phyloP scores from a whole-genome alignment of 2,797 vertebrate genomes.

The Lepilemur ruficaudatus region DNA sequence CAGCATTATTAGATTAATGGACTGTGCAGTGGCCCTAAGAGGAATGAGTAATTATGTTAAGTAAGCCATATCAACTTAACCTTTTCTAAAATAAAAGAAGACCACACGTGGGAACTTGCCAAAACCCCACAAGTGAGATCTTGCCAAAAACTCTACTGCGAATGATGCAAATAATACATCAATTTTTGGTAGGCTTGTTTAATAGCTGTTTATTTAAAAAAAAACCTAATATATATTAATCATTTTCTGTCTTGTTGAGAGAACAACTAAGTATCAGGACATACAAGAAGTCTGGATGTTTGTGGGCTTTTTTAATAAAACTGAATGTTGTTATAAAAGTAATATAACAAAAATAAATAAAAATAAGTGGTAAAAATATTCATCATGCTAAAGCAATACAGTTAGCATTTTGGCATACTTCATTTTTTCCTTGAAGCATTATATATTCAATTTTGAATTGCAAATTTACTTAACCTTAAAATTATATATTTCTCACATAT shows the following conservation, averaged over 20 bases:
- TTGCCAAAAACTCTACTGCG: background rate
- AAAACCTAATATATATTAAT: background rate
- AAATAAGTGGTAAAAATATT: conserved; percentile 6
- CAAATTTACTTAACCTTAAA: conserved; percentile 47
- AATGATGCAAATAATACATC: conserved; percentile 3
- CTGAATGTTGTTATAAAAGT: background rate
- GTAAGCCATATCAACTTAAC: conserved; percentile 45
- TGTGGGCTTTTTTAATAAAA: background rate
- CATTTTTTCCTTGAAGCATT: background rate
- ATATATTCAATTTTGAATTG: background rate
- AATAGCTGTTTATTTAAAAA: conserved; percentile 6
- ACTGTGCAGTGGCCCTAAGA: conserved; percentile 42
- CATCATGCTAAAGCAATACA: background rate
- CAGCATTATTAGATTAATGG: conserved; percentile 57
- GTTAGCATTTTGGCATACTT: background rate
- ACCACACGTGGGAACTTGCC: background rate
- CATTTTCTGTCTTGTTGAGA: background rate
- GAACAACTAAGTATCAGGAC: background rate
- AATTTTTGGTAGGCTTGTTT: conserved; percentile 34
- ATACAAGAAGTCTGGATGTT: background rate
- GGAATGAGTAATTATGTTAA: conserved; percentile 56
- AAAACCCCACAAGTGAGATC: background rate
- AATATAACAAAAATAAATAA: conserved; percentile 11
- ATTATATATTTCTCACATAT: background rate
- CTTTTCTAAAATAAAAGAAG: background rate